Conservation (phyloP, 1,140 invertebrate genomes). For the Macrobrachium rosenbergii region DNA sequence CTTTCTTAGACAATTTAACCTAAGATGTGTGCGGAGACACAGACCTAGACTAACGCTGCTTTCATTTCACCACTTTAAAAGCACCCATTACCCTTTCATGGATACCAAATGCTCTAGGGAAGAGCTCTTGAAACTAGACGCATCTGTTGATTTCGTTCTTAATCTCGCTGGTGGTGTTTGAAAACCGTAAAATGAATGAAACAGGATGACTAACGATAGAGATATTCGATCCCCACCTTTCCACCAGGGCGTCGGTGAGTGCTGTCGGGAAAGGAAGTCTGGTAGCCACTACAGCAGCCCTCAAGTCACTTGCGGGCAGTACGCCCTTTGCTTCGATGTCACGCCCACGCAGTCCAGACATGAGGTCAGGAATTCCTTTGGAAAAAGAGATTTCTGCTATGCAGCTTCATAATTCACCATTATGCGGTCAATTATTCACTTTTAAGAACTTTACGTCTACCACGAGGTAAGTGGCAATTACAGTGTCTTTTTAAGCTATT, state of each 20-base stretch:
- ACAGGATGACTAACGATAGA: background rate
- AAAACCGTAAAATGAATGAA: too few species aligned
- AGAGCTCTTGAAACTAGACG: too few species aligned
- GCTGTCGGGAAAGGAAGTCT: constrained; percentile 29
- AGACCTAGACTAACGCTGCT: too few species aligned
- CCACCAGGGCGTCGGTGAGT: constrained; percentile 40
- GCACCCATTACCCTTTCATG: too few species aligned
- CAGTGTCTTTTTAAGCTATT: background rate
- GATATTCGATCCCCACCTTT: constrained; percentile 1
- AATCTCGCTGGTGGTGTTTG: too few species aligned
- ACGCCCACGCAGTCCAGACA: constrained; percentile 30
- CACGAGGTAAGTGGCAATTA: background rate
- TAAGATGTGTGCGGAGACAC: too few species aligned
- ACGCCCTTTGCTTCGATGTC: constrained; percentile 27
- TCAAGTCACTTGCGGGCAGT: constrained; percentile 14
- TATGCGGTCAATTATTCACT: too few species aligned
- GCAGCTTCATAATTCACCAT: background rate
- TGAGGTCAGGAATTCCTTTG: constrained; percentile 31
- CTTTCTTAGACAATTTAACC: too few species aligned
- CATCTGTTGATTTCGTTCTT: too few species aligned
- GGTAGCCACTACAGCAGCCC: constrained; percentile 38
- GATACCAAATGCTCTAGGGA: too few species aligned
- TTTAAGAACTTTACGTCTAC: too few species aligned
- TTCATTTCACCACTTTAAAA: too few species aligned
- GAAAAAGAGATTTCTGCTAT: background rate